Evolutionary conservation across 2,888 invertebrate genomes (phyloP), one percentile per base, ranked within the genome.

Genomic region (Willowsia nigromaculata): DNA sequence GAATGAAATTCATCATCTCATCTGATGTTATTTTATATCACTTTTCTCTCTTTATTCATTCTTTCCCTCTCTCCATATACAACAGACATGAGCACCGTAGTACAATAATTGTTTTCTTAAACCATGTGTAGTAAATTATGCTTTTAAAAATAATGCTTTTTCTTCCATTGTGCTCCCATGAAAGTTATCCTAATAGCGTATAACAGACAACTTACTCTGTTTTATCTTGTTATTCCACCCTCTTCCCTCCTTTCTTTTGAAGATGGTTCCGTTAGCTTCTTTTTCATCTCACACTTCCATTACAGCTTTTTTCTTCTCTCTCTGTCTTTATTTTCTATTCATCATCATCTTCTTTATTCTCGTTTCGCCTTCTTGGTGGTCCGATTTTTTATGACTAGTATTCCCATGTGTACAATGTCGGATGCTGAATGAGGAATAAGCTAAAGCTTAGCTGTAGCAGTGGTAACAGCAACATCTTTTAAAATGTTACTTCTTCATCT

Each of bases 351-450:
- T 30, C 30, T 62, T 30, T 25, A 1, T 25, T 18, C 22, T 25
- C 18, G n/a, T 18, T 56, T 30, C 62, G 9, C 18, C 80, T 86
- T 68, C 86, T 25, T 81, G 87, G 87, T 87, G 87, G 87, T 87
- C 87, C 87, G 13, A 43, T 53, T 71, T 40, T 43, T 62, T 85
- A 56, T 68, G 43, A 53, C 56, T 71, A 43, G 4, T 40, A 68
- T 71, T 87, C 87, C 87, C 87, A 68, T 18, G 87, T 71, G 87
- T 30, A 81, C 50, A 81, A 71, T 71, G 87, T 87, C 71, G 87
- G 87, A 81, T 80, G 87, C 37, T 71, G 43, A 25, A 71, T 71
- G 9, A 40, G 43, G 71, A 43, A 71, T 13, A 71, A 71, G 40
- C 71, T 40, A 71, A 71, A 43, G 37, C 71, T 71, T 25, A 25